A percentile compares a stretch with the other conserved stretches of the same genome.
phyloP scores from a whole-genome alignment of 1,140 invertebrate genomes.

The Ephestia elutella region DNA sequence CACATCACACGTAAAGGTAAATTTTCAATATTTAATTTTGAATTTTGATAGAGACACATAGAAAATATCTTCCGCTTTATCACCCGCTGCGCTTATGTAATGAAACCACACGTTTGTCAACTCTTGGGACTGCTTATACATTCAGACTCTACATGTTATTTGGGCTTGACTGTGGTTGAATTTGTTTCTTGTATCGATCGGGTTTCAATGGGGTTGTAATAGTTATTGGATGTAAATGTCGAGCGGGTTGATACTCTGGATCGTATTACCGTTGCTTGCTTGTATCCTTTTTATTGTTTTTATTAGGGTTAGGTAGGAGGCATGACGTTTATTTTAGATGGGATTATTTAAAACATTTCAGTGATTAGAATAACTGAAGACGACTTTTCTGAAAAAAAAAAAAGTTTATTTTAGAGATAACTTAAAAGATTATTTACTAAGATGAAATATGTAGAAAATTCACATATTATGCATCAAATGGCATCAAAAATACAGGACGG shows the following conservation, averaged over 20 bases:
- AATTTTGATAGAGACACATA: too few species aligned
- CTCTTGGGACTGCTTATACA: neutral
- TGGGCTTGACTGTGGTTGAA: neutral
- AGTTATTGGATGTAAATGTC: neutral
- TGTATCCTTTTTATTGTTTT: neutral
- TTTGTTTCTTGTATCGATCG: conserved; percentile 2
- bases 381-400: too few species aligned
- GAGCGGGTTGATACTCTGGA: neutral
- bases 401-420: too few species aligned
- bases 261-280: neutral
- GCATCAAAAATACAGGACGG: too few species aligned
- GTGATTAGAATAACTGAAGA: too few species aligned
- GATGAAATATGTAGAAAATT: too few species aligned
- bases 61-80: neutral
- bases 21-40: too few species aligned
- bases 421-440: too few species aligned
- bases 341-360: too few species aligned
- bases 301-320: neutral
- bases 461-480: too few species aligned
- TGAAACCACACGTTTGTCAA: neutral
- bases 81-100: neutral
- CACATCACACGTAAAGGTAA: too few species aligned
- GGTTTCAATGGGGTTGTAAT: neutral
- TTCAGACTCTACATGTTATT: neutral
- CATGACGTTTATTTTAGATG: too few species aligned